Evolutionary conservation across 2,888 invertebrate genomes (phyloP).

Genomic region (Zygothrica quintamaculata): DNA sequence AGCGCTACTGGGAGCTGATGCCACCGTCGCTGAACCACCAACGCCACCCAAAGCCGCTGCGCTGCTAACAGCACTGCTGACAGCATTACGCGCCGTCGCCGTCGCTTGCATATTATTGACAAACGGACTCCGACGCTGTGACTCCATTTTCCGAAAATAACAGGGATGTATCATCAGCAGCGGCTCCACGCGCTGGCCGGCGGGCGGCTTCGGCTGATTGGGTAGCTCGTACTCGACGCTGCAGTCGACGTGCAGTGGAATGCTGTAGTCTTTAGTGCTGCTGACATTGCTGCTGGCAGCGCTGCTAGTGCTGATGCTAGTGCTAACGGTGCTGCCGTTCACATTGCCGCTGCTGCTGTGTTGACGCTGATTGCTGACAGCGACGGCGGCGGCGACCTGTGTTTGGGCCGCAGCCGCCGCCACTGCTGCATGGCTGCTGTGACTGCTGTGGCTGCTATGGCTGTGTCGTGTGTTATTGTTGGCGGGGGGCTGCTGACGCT

Average conservation of each 20-base stretch:
- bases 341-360: constrained; percentile 28
- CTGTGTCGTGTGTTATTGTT: constrained; percentile 59
- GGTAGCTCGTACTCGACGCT: constrained; percentile 96
- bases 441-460: constrained; percentile 39
- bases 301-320: constrained; percentile 38
- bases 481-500: constrained; percentile 57
- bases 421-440: constrained; percentile 47
- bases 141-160: constrained; percentile 94
- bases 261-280: constrained; percentile 90
- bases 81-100: constrained; percentile 81
- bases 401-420: constrained; percentile 56
- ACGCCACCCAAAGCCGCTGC: constrained; percentile 53
- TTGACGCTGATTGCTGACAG: constrained; percentile 55
- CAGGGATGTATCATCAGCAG: constrained; percentile 95
- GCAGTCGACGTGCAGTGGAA: constrained; percentile 95
- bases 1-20: constrained; percentile 68
- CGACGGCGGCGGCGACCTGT: constrained; percentile 60
- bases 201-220: constrained; percentile 94
- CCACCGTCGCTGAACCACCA: constrained; percentile 79
- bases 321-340: constrained; percentile 74
- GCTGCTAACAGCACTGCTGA: constrained; percentile 81
- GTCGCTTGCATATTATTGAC: constrained; percentile 92
- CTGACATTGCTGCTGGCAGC: constrained; percentile 80
- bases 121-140: constrained; percentile 92
- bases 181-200: constrained; percentile 92